Evolutionary conservation across 2,113 vertebrate genomes (phyloP), one percentile per base, ranked within the genome.

Genomic region (Morone saxatilis): DNA sequence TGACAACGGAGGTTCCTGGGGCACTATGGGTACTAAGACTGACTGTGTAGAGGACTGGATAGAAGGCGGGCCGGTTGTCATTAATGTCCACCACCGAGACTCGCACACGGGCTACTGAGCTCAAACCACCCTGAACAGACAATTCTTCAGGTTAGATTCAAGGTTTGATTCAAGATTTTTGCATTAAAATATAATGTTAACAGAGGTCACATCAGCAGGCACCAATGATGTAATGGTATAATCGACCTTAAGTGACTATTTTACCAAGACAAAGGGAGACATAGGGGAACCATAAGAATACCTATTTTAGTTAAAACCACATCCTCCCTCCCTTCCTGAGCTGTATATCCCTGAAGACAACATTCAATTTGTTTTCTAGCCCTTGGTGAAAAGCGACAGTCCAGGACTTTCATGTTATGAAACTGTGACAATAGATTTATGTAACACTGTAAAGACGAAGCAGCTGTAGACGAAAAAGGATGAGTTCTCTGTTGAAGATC

Each of bases 1-100:
- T 97, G 91, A 98, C 93, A 11, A 99, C 96, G 0, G 97, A 97
- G 0, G 98, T 98, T 4, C 97, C 98, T 0, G 97, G 98, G 72
- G 96, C 93, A 63, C 98, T 99, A 82, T 98, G 97, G 0, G 96
- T 96, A 80, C 98, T 99, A 78, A 99, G 94, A 86, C 98, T 99
- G 86, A 96, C 96, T 0, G 97, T 96, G 31, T 99, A 99, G 74
- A 97, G 95, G 76, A 97, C 82, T 0, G 98, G 98, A 83, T 99
- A 99, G 81, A 99, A 99, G 62, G 94, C 94, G 0, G 98, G 98
- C 4, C 94, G 94, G 88, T 99, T 99, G 94, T 99, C 98, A 8
- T 99, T 99, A 6, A 98, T 95, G 40, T 99, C 98, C 69, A 95
- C 95, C 86, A 99, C 92, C 17, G 94, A 96, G 47, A 99, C 96